phyloP scores from a whole-genome alignment of 1,140 invertebrate genomes.

The Ditylenchus dipsaci region DNA sequence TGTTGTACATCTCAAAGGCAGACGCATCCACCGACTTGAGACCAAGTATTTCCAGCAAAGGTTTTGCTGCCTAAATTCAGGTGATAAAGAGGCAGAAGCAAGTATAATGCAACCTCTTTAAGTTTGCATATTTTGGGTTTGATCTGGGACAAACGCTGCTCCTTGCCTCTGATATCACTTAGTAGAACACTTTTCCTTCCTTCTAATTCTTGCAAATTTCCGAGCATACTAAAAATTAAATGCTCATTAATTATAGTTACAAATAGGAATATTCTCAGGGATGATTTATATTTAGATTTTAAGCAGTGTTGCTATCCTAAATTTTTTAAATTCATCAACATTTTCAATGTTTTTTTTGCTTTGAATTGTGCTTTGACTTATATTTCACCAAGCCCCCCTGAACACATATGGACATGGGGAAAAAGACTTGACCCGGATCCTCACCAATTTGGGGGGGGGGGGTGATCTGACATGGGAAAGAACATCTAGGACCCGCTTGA shows the following conservation, averaged over 20 bases:
- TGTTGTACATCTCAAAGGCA: not conserved
- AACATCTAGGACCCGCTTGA: too few species aligned
- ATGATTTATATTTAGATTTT: too few species aligned
- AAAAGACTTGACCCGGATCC: too few species aligned
- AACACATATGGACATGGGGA: too few species aligned
- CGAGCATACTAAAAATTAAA: conserved; percentile 7
- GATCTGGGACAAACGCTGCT: conserved; percentile 16
- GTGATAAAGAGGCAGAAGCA: not conserved
- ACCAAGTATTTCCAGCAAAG: conserved; percentile 20
- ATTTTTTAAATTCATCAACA: too few species aligned
- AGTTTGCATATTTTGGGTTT: conserved; percentile 13
- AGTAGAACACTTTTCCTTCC: conserved; percentile 31
- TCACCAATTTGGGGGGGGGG: too few species aligned
- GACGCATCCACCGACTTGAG: conserved; percentile 12
- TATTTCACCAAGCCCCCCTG: too few species aligned
- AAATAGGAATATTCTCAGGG: too few species aligned
- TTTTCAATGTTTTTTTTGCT: too few species aligned
- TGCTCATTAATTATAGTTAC: not conserved
- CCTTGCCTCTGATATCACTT: conserved; percentile 22
- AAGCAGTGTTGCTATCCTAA: too few species aligned
- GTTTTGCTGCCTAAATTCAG: conserved; percentile 18
- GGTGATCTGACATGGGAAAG: too few species aligned
- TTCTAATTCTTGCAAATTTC: conserved; percentile 33
- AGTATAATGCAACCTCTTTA: conserved; percentile 4
- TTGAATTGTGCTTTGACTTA: too few species aligned